Evolutionary conservation across 2,888 invertebrate genomes (phyloP), one percentile per base, ranked within the genome.

Genomic region (Orthosia gothica): DNA sequence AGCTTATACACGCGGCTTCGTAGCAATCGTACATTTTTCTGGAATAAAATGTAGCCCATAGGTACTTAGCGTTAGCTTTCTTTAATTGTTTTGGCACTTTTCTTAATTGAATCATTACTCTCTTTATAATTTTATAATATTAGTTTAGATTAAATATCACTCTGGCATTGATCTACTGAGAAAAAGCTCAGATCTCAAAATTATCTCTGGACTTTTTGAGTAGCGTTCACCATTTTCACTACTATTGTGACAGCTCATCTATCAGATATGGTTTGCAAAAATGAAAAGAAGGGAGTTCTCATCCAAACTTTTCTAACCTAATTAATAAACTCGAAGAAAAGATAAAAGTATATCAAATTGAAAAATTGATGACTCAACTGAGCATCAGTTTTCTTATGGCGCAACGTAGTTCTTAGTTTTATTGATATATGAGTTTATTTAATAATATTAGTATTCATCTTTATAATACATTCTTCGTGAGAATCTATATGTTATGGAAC

Each of bases 141-240:
- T 40, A 58, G 58, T n/a, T 18, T 32, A 32, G 5, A 77, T 71
- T 77, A 47, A 61, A 82, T 76, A 66, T 54, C 32, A 26, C 11
- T n/a, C 20, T 20, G 20, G 26, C 47, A 57, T 70, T 75, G 12
- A 32, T 7, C 26, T 58, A 47, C 58, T 58, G 20, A 54, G 5
- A 32, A 20, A 18, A 26, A 50, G 61, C 16, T 62, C 16, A 26
- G 45, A 32, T 61, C 40, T 65, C 26, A 9, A 49, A 62, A 76
- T 81, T 52, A 40, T 75, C 64, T 57, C 15, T 54, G 18, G 40
- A 32, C 20, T 66, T 61, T 47, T 61, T 47, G 26, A 55, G n/a
- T 57, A 49, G 18, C 54, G 9, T 32, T 61, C n/a, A 50, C 67
- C 32, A 67, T 63, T 63, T 58, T 18, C 50, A 26, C 18, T 23